These are phyloP conservation scores for Acyrthosiphon pisum DNA, from an alignment of 1,140 invertebrate species.

Conservation along the genomic window DNA sequence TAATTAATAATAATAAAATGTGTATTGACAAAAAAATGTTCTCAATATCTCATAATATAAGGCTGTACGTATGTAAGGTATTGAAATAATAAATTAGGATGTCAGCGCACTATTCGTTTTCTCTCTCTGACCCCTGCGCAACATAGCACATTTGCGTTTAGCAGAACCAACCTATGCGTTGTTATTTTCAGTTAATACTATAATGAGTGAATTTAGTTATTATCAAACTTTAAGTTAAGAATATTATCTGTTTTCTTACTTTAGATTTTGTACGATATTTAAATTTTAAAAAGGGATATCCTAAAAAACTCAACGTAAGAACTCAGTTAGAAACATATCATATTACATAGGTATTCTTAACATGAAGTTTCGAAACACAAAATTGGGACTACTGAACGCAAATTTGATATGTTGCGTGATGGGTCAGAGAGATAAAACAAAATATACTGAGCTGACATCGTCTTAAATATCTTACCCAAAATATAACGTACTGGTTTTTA, in stretches of 20 bases:
- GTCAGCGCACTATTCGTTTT: background rate
- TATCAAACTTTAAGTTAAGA: too few relatives aligned
- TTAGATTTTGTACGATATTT: too few relatives aligned
- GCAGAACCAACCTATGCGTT: background rate
- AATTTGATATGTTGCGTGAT: background rate
- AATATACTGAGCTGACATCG: background rate
- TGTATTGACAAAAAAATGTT: too few relatives aligned
- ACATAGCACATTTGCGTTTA: background rate
- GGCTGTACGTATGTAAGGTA: too few relatives aligned
- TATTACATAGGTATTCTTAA: background rate
- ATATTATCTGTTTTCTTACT: too few relatives aligned
- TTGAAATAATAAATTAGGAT: background rate
- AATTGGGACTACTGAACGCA: background rate
- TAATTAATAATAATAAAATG: too few relatives aligned
- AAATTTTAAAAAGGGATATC: too few relatives aligned
- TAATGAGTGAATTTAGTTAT: too few relatives aligned
- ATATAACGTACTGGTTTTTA: slow-evolving; percentile 19
- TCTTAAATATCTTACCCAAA: background rate
- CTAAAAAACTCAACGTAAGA: background rate
- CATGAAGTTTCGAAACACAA: background rate
- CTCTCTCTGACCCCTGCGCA: background rate
- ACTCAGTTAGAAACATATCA: background rate
- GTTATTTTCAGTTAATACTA: too few relatives aligned
- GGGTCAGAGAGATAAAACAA: background rate
- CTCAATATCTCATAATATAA: too few relatives aligned